phyloP scores from a whole-genome alignment of 2,888 invertebrate species.

The Encarsia formosa region DNA sequence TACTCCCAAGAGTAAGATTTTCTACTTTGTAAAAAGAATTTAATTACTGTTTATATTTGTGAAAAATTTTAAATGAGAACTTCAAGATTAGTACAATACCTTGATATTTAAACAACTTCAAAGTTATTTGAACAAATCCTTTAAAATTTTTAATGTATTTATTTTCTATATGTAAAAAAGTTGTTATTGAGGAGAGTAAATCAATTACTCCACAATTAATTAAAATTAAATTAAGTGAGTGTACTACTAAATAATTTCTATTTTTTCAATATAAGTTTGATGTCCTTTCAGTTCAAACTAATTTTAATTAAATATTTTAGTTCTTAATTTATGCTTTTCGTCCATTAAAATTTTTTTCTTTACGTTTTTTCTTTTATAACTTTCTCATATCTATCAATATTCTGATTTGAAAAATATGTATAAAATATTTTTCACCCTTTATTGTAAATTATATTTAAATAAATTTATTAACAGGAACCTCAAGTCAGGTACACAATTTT shows the following conservation, averaged over 20 bases:
- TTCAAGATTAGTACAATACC: too few species aligned
- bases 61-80: too few species aligned
- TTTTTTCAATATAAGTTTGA: too few species aligned
- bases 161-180: background rate
- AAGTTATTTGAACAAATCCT: too few species aligned
- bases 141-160: background rate
- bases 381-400: background rate
- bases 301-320: background rate
- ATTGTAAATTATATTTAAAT: constrained; percentile 15
- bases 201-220: too few species aligned
- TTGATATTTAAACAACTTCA: too few species aligned
- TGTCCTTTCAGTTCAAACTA: background rate
- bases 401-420: background rate
- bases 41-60: too few species aligned
- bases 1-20: too few species aligned
- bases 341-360: background rate
- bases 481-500: constrained; percentile 18
- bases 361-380: background rate
- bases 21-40: too few species aligned
- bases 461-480: constrained; percentile 22
- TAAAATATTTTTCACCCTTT: background rate
- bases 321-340: background rate
- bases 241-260: too few species aligned
- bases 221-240: too few species aligned
- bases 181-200: too few species aligned